Base-by-base conservation (phyloP, 2,888 invertebrate genomes). In the Criorhina ranunculi region DNA sequence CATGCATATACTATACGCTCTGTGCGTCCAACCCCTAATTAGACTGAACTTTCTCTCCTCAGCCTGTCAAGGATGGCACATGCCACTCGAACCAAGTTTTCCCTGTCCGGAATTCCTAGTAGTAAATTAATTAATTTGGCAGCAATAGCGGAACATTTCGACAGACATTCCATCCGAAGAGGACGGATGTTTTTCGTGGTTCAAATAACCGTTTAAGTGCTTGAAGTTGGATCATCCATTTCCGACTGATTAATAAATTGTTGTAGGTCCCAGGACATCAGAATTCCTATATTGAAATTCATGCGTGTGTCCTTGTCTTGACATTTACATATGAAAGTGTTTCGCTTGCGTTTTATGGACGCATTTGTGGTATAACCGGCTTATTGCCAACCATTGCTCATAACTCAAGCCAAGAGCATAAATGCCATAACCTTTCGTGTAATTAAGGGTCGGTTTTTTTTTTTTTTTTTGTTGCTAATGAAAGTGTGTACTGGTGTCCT, bases 91-190 rank as follows among this genome's bases (percentile, higher is more conserved):
- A 55, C 31, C 35, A 37, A 17, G 2, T 15, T 9, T 29, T 40
- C 42, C 31, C 49, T 40, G 35, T 24, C 35, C 15, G 62, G 53
- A 62, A 64, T 62, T 73, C 17, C 73, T 53, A 55, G 53, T 64
- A 33, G 44, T 17, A 62, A 73, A 64, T 53, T 64, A 73, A 73
- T 73, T 73, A 73, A 64, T 73, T 59, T 33, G 44, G 5, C 73
- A 67, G 17, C 15, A 31, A 40, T 35, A 44, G 35, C 19, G 60
- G 42, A 62, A 53, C 40, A 31, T 33, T 62, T 73, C 49, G 72
- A 40, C 60, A 62, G 29, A n/a, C 51, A 67, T 67, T 67, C 53
- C 67, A 46, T 49, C n/a, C 17, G 46, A 44, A 42, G 42, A 35
- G 37, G 11, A 31, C 12, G 12, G 40, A 51, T 72, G 62, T 62